phyloP scores from a whole-genome alignment of 2,113 vertebrate genomes.

The Marmota flaviventris region DNA sequence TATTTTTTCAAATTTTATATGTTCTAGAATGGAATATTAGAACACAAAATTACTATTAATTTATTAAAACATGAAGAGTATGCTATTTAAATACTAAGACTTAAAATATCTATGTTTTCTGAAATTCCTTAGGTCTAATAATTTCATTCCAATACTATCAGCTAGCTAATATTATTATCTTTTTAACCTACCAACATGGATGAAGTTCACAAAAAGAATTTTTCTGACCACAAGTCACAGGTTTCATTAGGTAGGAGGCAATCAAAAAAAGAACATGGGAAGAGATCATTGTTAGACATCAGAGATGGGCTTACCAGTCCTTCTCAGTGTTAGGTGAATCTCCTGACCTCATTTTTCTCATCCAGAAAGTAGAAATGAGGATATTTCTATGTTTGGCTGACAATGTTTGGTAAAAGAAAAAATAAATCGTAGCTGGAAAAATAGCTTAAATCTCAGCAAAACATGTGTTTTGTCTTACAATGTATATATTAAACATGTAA shows the following conservation, averaged over 20 bases:
- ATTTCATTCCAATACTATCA: not conserved
- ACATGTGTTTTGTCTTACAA: not conserved
- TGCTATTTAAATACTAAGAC: not conserved
- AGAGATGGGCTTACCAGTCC: not conserved
- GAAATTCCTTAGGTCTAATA: not conserved
- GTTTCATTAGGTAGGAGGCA: not conserved
- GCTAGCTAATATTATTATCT: not conserved
- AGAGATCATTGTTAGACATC: not conserved
- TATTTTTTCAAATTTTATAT: not conserved
- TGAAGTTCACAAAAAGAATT: not conserved
- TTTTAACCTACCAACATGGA: not conserved
- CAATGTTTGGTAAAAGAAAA: not conserved
- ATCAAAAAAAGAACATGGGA: not conserved
- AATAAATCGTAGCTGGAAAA: not conserved
- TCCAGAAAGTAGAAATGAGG: not conserved
- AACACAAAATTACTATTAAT: not conserved
- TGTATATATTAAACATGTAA: conserved; percentile 1
- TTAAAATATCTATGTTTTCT: not conserved
- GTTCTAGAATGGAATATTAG: not conserved
- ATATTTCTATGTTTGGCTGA: not conserved
- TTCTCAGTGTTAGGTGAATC: not conserved
- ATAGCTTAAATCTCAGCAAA: not conserved
- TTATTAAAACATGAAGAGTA: not conserved
- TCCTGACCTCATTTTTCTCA: not conserved
- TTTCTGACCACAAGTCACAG: not conserved